Percentiles rank a stretch among this genome's conserved stretches.
These are phyloP conservation scores for Gibbula magus DNA, from an alignment of 2,888 invertebrate species.

Conservation along the genomic window DNA sequence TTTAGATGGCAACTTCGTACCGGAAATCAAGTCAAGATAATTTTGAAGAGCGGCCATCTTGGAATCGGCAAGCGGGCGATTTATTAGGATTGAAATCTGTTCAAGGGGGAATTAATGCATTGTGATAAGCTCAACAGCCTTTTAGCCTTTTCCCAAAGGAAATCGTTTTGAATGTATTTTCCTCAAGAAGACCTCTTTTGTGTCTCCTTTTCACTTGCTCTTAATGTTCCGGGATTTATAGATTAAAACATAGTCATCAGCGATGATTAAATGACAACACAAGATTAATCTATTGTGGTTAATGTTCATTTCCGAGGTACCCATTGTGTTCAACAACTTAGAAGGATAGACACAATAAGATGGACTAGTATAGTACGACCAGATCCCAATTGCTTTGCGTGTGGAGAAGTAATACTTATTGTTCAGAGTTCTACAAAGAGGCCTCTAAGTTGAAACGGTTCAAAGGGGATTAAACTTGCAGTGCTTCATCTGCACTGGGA, in stretches of 20 bases:
- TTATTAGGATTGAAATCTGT: conserved; percentile 15
- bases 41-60: conserved; percentile 10
- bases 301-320: neutral
- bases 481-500: too few species aligned
- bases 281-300: conserved; percentile 1
- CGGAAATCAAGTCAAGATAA: conserved; percentile 11
- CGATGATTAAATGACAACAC: neutral
- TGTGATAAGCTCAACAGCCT: conserved; percentile 6
- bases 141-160: conserved; percentile 14
- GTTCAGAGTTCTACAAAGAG: too few species aligned
- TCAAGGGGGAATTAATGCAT: conserved; percentile 6
- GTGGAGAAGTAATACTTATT: too few species aligned
- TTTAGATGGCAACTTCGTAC: neutral
- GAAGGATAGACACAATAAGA: too few species aligned
- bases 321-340: neutral
- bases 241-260: neutral
- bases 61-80: neutral
- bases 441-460: too few species aligned
- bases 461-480: too few species aligned
- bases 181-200: neutral
- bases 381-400: too few species aligned
- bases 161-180: neutral
- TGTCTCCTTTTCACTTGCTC: neutral
- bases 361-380: too few species aligned
- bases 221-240: neutral